These are phyloP conservation scores for Cathartes aura DNA, from an alignment of 2,113 vertebrate species.

Conservation along the genomic window DNA sequence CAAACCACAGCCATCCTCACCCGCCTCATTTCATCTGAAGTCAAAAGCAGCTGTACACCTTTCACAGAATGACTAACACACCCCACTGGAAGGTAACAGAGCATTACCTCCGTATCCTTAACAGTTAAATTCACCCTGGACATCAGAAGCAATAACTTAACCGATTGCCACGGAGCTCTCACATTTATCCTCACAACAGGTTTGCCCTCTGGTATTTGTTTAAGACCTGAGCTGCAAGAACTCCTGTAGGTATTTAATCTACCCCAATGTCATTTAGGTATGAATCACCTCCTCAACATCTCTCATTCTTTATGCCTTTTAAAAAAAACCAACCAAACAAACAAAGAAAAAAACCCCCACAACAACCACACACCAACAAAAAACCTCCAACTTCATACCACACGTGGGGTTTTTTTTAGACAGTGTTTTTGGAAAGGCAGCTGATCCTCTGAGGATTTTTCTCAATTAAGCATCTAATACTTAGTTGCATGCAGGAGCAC, in stretches of 20 bases:
- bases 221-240: background rate
- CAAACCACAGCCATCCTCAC: background rate
- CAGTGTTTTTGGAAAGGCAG: background rate
- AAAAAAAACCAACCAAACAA: background rate
- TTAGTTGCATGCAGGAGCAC: background rate
- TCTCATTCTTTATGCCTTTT: background rate
- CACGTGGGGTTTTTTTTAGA: background rate
- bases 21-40: fast-evolving
- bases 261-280: background rate
- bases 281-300: background rate
- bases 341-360: background rate
- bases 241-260: background rate
- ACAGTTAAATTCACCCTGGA: background rate
- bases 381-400: no score
- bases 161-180: background rate
- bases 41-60: background rate
- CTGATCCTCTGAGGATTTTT: background rate
- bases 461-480: background rate
- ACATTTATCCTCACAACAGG: background rate
- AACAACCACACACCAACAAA: no score
- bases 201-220: slow-evolving; percentile 8
- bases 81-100: background rate
- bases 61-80: background rate
- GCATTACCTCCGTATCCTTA: background rate
- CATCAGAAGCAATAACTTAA: background rate